A percentile compares a stretch with the other conserved stretches of the same genome.
These are phyloP conservation scores for Aphelenchoides avenae DNA, from an alignment of 1,140 invertebrate genomes.

Conservation along the genomic window DNA sequence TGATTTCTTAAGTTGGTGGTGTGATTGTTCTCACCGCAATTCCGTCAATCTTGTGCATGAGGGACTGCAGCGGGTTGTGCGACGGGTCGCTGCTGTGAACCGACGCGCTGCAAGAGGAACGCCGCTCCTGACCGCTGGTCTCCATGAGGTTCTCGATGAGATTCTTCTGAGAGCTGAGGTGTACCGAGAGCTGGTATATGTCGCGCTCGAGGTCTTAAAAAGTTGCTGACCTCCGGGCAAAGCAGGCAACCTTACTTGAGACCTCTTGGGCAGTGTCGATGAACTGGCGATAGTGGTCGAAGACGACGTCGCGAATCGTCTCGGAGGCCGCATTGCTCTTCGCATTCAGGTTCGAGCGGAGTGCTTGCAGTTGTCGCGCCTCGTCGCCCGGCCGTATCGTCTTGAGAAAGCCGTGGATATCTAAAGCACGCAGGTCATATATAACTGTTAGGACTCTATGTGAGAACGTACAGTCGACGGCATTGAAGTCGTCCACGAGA, in stretches of 20 bases:
- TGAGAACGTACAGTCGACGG: too few species aligned
- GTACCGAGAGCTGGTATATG: conserved; percentile 94
- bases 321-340: conserved; percentile 42
- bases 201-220: conserved; percentile 83
- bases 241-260: conserved; percentile 39
- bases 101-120: conserved; percentile 65
- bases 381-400: conserved; percentile 46
- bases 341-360: conserved; percentile 43
- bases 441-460: too few species aligned
- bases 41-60: conserved; percentile 63
- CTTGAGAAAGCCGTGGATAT: conserved; percentile 40
- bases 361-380: conserved; percentile 32
- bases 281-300: conserved; percentile 58
- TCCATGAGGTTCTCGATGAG: conserved; percentile 75
- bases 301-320: conserved; percentile 54
- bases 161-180: conserved; percentile 85
- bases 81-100: conserved; percentile 60
- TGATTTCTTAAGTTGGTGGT: neutral
- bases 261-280: conserved; percentile 58
- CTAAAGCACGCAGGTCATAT: too few species aligned
- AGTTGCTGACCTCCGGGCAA: neutral
- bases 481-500: too few species aligned
- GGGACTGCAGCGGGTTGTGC: conserved; percentile 64
- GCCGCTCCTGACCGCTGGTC: conserved; percentile 60
- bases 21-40: conserved; percentile 46